Evolutionary conservation across 1,140 invertebrate genomes (phyloP), one percentile per base, ranked within the genome.

Genomic region (Brachionus koreanus): DNA sequence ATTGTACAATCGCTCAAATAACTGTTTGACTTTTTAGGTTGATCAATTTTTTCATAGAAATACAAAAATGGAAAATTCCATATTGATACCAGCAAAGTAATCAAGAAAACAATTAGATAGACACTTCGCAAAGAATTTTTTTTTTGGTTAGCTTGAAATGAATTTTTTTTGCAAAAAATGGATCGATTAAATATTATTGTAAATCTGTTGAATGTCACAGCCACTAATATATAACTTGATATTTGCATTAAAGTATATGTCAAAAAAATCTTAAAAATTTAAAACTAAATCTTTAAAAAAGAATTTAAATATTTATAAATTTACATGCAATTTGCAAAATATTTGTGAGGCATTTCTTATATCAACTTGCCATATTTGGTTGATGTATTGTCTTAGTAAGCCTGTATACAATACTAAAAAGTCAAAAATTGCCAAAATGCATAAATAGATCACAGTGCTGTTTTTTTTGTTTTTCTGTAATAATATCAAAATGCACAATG

Each of bases 181-280:
- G 49, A 42, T 10, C 76, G 76, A 79, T 61, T 79, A 25, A 79
- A 79, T 3, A 79, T 79, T 35, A 79, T 79, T 13, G 49, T 65
- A 43, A 79, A 79, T 19, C 76, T 49, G n/a, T 79, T 79, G 5
- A 61, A 13, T 39, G 76, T 79, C n/a, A 79, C 35, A 12, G 76
- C 46, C 19, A 79, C 76, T 25, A 79, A 16, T 3, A 79, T 79
- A 42, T 61, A 79, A 23, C 76, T 79, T 65, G 76, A 79, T 65
- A 65, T 79, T 65, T 79, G 76, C 76, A 79, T 79, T 13, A 79
- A 61, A 19, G 76, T 79, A 65, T 79, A 79, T 1, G 76, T 79
- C 25, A 79, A 42, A 61, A 79, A 79, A 12, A 79, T 46, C 69
- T 74, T 46, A 3, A 43, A 29, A 74, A 74, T 69, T 69, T 16